phyloP scores from a whole-genome alignment of 2,113 vertebrate genomes.

The Acinonyx jubatus region DNA sequence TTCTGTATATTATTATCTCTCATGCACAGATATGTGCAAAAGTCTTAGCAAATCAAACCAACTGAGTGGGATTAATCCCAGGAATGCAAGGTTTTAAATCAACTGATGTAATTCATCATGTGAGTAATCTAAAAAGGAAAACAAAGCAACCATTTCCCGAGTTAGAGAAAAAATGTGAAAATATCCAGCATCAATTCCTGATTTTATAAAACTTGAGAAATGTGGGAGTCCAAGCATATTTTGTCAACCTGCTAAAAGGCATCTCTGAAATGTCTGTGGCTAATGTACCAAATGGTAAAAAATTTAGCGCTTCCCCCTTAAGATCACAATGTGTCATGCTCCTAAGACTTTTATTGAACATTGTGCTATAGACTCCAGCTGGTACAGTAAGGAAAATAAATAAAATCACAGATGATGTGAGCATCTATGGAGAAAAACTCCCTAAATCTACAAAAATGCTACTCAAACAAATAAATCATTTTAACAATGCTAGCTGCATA shows the following conservation, averaged over 20 bases:
- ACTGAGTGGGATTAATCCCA: background rate
- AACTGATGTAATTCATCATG: background rate
- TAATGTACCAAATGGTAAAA: too few species aligned
- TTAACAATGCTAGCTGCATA: background rate
- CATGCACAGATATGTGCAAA: background rate
- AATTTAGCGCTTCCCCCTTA: background rate
- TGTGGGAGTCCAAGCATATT: background rate
- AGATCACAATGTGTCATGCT: background rate
- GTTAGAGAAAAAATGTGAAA: background rate
- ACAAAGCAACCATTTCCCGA: background rate
- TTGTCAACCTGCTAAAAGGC: background rate
- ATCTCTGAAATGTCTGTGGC: background rate
- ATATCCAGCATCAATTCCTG: background rate
- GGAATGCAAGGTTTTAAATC: background rate
- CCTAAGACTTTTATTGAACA: background rate
- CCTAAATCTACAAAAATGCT: background rate
- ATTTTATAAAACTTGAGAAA: background rate
- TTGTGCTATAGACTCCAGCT: background rate
- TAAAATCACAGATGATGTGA: background rate
- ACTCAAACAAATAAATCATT: background rate
- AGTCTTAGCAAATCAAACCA: background rate
- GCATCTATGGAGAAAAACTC: background rate
- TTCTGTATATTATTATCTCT: background rate
- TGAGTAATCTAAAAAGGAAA: background rate
- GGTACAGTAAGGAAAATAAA: background rate